Percentiles rank a stretch among this genome's conserved stretches.
phyloP scores from a whole-genome alignment of 2,888 invertebrate species.

The Prenolepis imparis region DNA sequence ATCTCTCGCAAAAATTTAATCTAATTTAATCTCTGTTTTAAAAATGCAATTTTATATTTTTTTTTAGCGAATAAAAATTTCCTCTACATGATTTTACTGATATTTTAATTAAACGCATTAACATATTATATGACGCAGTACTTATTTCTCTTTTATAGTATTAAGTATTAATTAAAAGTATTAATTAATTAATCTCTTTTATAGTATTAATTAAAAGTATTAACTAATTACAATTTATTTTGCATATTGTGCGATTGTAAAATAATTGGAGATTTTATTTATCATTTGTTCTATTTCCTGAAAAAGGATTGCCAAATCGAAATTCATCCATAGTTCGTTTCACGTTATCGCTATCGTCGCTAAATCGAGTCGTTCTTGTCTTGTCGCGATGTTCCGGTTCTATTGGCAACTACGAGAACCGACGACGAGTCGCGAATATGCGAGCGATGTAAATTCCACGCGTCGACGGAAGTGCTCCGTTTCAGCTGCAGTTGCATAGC shows the following conservation, averaged over 20 bases:
- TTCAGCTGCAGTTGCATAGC: conserved; percentile 67
- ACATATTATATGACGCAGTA: neutral
- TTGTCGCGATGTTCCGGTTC: conserved; percentile 37
- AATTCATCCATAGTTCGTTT: conserved; percentile 12
- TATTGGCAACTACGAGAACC: conserved; percentile 15
- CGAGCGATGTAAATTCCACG: conserved; percentile 70
- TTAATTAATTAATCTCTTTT: neutral
- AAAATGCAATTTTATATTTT: neutral
- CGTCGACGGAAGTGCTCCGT: conserved; percentile 62
- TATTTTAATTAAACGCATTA: neutral
- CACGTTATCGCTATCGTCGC: conserved; percentile 1
- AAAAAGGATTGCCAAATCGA: neutral
- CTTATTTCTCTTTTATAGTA: neutral
- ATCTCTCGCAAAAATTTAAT: neutral
- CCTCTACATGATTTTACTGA: neutral
- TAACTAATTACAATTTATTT: conserved; percentile 3
- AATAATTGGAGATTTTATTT: neutral
- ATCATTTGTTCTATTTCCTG: neutral
- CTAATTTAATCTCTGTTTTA: conserved; percentile 1
- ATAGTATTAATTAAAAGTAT: neutral
- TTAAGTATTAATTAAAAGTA: no score
- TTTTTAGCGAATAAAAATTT: neutral
- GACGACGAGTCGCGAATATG: conserved; percentile 61
- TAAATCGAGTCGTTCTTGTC: conserved; percentile 22
- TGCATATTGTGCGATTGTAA: neutral